phyloP scores from a whole-genome alignment of 2,797 vertebrate genomes.

The Pantherophis alleghaniensis region DNA sequence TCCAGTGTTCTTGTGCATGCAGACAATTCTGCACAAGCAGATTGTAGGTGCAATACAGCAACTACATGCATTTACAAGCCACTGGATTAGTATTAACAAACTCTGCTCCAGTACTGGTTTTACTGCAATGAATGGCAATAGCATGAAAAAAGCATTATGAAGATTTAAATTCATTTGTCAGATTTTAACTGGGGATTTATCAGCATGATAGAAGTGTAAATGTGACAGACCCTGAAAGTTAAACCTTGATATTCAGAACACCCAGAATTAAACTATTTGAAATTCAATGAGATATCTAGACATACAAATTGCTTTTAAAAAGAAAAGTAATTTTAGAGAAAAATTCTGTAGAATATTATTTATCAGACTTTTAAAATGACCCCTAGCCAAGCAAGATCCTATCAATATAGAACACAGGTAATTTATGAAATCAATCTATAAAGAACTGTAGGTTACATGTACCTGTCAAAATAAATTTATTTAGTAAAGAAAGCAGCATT shows the following conservation, averaged over 20 bases:
- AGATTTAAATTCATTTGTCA: neutral
- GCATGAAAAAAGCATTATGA: constrained; percentile 2
- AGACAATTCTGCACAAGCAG: neutral
- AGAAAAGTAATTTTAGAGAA: constrained; percentile 27
- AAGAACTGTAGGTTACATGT: constrained; percentile 30
- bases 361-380: constrained; percentile 10
- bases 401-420: constrained; percentile 20
- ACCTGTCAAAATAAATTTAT: constrained; percentile 50
- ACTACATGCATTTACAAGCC: neutral
- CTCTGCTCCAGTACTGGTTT: constrained; percentile 7
- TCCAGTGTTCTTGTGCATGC: neutral
- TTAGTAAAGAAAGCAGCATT: constrained; percentile 29
- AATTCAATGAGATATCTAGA: constrained; percentile 11
- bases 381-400: neutral
- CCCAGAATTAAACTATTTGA: constrained; percentile 20
- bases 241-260: constrained; percentile 19
- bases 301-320: constrained; percentile 12
- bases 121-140: constrained; percentile 1
- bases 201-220: constrained; percentile 17
- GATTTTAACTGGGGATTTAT: constrained; percentile 33
- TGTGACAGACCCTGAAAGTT: constrained; percentile 34
- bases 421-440: constrained; percentile 29
- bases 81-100: neutral
- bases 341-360: constrained; percentile 21
- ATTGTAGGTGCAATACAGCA: neutral